Percentiles rank a stretch among this genome's conserved stretches.
Evolutionary conservation across 2,888 invertebrate species (phyloP).

Genomic region (Leptodirus hochenwartii): DNA sequence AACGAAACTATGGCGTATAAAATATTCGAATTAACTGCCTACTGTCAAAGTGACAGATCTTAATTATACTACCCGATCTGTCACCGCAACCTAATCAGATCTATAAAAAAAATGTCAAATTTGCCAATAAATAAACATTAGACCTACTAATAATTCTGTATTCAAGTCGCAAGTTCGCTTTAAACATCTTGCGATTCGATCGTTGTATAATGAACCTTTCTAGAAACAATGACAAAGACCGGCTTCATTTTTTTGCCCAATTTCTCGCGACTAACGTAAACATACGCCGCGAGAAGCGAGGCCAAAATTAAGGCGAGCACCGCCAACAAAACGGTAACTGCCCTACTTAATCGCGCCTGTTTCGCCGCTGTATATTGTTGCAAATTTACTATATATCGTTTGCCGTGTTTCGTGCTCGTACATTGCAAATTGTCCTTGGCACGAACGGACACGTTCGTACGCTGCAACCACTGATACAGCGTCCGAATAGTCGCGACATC

Average conservation of each 20-base stretch:
- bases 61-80: no score
- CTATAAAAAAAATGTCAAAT: no score
- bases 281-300: constrained; percentile 34
- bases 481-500: constrained; percentile 39
- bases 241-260: constrained; percentile 39
- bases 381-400: constrained; percentile 20
- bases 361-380: constrained; percentile 21
- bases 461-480: constrained; percentile 43
- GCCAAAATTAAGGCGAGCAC: constrained; percentile 35
- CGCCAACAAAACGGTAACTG: constrained; percentile 30
- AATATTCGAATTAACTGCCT: no score
- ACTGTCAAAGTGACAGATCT: no score
- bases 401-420: constrained; percentile 19
- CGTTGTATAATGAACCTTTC: constrained; percentile 55
- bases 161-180: no score
- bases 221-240: constrained; percentile 42
- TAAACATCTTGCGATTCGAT: constrained; percentile 31
- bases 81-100: no score
- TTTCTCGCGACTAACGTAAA: constrained; percentile 41
- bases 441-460: constrained; percentile 39
- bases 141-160: no score
- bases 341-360: constrained; percentile 22
- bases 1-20: no score
- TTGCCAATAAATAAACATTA: no score
- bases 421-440: constrained; percentile 38